phyloP scores from a whole-genome alignment of 37 sponge, comb jelly and placozoan species.

The Halichondria panicea region DNA sequence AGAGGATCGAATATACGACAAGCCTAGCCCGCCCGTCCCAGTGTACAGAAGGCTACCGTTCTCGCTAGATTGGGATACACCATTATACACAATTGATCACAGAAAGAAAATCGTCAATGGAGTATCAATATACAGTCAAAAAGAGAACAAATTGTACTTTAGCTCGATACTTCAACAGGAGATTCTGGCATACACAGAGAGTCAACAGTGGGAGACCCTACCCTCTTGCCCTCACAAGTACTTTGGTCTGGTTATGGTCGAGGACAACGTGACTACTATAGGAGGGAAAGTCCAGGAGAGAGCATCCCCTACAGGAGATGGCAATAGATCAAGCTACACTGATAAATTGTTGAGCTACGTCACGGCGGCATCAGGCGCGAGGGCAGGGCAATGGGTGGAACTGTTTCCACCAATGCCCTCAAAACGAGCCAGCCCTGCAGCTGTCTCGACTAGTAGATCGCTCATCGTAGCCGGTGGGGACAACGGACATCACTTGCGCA shows the following conservation, averaged over 20 bases:
- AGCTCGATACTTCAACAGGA: not conserved
- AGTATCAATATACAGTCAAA: too few relatives aligned
- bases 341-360: too few relatives aligned
- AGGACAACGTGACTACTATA: constrained; percentile 2
- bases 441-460: not conserved
- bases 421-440: constrained; percentile 6
- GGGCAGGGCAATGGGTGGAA: constrained; percentile 15
- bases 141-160: not conserved
- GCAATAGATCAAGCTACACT: not conserved
- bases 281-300: constrained; percentile 3
- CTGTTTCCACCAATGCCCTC: constrained; percentile 6
- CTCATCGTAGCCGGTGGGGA: constrained; percentile 31
- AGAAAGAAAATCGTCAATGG: too few relatives aligned
- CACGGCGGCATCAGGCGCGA: not conserved
- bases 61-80: too few relatives aligned
- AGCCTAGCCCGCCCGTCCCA: too few relatives aligned
- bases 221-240: constrained; percentile 9
- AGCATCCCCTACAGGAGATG: not conserved
- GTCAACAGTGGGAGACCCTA: constrained; percentile 3
- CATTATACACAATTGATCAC: too few relatives aligned
- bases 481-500: not conserved
- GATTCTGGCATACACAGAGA: not conserved
- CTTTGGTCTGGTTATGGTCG: constrained; percentile 1
- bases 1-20: too few relatives aligned
- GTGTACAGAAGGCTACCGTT: too few relatives aligned